Evolutionary conservation across 2,113 vertebrate species (phyloP), one percentile per base, ranked within the genome.

Genomic region (Notarius lentiginosus): DNA sequence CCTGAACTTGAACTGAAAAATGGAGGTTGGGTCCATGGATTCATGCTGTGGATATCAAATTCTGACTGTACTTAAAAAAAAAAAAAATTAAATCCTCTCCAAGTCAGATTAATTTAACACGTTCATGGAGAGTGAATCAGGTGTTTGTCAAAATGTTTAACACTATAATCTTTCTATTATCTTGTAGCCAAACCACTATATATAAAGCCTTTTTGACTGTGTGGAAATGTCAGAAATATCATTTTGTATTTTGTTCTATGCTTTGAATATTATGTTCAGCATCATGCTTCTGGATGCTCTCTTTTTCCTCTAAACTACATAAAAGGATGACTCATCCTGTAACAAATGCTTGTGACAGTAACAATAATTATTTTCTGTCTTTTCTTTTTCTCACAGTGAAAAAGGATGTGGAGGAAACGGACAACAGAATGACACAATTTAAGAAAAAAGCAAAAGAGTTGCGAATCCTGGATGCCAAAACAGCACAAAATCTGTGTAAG

Each of bases 401-500:
- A 93, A 99, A 96, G 90, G 88, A 95, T 2, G 24, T 94, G 8
- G 97, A 96, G 24, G 94, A 96, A 81, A 91, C 92, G 0, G 97
- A 98, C 85, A 94, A 96, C 91, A 96, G 94, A 90, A 96, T 84
- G 66, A 84, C 63, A 0, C 95, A 96, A 80, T 84, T 96, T 88
- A 99, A 98, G 96, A 99, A 98, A 90, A 99, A 94, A 93, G 93
- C 96, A 6, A 99, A 98, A 89, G 97, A 99, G 91, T 93, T 99
- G 61, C 96, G 97, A 82, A 91, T 99, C 93, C 91, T 99, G 93
- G 97, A 99, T 91, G 75, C 95, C 63, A 99, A 99, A 94, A 97
- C 96, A 0, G 98, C 98, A 5, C 98, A 99, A 91, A 99, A 99
- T 92, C 93, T 99, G 15, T 99, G 98, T 99, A 95, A 94, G 98